Evolutionary conservation across 2,113 vertebrate genomes (phyloP).

Genomic region (Dolichotis patagonum): DNA sequence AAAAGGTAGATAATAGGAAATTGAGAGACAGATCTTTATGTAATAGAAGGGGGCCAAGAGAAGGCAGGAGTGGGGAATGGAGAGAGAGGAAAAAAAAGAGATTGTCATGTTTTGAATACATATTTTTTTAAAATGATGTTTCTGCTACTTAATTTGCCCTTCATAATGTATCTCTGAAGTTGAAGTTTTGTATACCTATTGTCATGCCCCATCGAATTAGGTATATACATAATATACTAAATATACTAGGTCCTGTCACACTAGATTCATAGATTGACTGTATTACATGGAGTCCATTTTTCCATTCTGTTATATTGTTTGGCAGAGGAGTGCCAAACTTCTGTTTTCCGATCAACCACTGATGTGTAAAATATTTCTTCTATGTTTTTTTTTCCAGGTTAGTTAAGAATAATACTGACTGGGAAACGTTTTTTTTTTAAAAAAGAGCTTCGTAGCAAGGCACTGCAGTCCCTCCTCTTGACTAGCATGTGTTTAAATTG

Average conservation of each 20-base stretch:
- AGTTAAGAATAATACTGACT: not conserved
- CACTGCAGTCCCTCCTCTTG: not conserved
- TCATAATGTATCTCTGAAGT: not conserved
- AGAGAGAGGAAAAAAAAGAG: not conserved
- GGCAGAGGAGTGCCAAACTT: not conserved
- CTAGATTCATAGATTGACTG: not conserved
- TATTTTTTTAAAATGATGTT: not conserved
- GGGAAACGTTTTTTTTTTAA: not conserved
- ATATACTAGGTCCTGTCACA: not conserved
- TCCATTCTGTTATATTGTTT: not conserved
- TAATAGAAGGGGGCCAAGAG: not conserved
- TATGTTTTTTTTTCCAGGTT: not conserved
- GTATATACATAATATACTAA: not conserved
- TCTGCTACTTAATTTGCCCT: not conserved
- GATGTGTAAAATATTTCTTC: not conserved
- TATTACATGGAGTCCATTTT: not conserved
- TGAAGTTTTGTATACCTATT: not conserved
- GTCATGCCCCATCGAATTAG: not conserved
- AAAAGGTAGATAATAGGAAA: not conserved
- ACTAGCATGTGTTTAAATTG: not conserved
- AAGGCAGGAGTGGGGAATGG: not conserved
- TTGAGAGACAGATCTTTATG: not conserved
- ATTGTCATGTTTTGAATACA: not conserved
- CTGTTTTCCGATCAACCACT: not conserved
- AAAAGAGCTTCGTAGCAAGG: not conserved